Evolutionary conservation across 1,140 invertebrate genomes (phyloP).

Genomic region (Cataglyphis hispanica): DNA sequence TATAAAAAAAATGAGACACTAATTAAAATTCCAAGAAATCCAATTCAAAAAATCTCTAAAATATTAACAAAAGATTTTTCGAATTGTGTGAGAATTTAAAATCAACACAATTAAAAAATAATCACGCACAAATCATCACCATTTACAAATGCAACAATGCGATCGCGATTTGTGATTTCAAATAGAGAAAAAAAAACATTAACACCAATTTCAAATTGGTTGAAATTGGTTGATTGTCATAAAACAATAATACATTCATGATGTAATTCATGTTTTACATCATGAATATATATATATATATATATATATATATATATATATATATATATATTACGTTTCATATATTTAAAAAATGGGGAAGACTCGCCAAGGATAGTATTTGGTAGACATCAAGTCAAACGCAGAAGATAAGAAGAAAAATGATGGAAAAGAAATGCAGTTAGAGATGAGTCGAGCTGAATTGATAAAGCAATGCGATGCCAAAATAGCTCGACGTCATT

Average conservation of each 20-base stretch:
- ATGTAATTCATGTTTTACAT: no score
- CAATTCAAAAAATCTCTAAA: no score
- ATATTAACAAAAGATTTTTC: no score
- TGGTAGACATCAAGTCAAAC: not conserved
- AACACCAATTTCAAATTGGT: not conserved
- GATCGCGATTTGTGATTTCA: no score
- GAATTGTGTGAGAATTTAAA: no score
- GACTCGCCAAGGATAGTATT: not conserved
- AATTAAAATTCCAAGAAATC: no score
- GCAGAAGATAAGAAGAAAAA: not conserved
- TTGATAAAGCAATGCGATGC: constrained; percentile 8
- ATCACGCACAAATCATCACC: no score
- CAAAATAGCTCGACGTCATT: constrained; percentile 19
- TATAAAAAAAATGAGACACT: no score
- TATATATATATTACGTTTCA: not conserved
- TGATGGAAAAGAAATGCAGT: constrained; percentile 4
- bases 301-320: not conserved
- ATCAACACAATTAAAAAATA: no score
- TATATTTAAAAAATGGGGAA: constrained; percentile 19
- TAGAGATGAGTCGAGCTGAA: not conserved
- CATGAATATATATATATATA: no score
- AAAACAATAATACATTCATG: not conserved
- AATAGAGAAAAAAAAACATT: no score
- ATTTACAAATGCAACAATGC: no score
- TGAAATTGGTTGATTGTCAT: constrained; percentile 1